phyloP scores from a whole-genome alignment of 1,140 invertebrate genomes.

The Anastrepha ludens region DNA sequence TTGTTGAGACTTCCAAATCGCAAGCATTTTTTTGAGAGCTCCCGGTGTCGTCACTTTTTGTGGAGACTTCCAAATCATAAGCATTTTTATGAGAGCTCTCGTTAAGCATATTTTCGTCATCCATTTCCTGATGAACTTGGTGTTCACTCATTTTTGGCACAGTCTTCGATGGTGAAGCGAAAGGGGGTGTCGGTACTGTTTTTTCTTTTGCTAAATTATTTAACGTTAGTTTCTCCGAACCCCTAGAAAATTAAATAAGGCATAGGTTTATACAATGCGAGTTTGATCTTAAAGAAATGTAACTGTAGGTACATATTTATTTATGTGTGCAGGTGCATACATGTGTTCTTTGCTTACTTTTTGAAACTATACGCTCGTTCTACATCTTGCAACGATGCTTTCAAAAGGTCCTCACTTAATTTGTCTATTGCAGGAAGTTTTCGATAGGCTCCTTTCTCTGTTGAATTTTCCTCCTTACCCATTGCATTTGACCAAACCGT shows the following conservation, averaged over 20 bases:
- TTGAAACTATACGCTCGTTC: conserved; percentile 68
- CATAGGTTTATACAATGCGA: not conserved
- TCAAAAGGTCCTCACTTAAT: conserved; percentile 69
- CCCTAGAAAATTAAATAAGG: conserved; percentile 71
- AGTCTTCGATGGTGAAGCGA: not conserved
- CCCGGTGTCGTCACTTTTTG: not conserved
- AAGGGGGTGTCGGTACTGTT: conserved; percentile 56
- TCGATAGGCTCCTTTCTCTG: conserved; percentile 43
- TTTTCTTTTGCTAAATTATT: conserved; percentile 75
- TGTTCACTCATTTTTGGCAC: not conserved
- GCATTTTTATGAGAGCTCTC: conserved; percentile 7
- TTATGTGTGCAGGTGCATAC: not conserved
- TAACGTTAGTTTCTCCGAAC: conserved; percentile 81
- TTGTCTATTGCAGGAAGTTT: conserved; percentile 69
- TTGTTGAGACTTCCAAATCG: not conserved
- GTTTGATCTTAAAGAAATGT: no score
- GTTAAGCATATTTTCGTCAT: not conserved
- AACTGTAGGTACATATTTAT: not conserved
- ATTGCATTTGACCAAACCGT: not conserved
- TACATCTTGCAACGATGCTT: conserved; percentile 62
- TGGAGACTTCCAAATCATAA: not conserved
- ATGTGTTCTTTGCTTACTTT: conserved; percentile 57
- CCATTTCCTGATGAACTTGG: not conserved
- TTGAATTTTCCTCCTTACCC: not conserved
- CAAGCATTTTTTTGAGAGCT: not conserved